These are phyloP conservation scores for Aricia agestis DNA, from an alignment of 1,140 invertebrate genomes.

Conservation along the genomic window DNA sequence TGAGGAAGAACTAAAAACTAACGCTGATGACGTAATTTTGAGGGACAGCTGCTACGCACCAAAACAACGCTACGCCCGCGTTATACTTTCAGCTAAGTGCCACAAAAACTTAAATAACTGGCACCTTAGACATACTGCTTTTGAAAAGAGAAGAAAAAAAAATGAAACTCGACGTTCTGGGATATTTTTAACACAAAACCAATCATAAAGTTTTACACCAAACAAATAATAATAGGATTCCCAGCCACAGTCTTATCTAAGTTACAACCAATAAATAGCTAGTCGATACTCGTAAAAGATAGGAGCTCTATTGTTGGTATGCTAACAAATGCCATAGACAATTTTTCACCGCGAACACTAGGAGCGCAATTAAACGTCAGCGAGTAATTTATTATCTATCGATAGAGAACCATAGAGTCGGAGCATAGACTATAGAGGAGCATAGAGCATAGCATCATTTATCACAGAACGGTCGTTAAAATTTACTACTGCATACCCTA, in stretches of 20 bases:
- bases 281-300: slow-evolving; percentile 18
- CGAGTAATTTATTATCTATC: slow-evolving; percentile 52
- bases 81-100: too few relatives aligned
- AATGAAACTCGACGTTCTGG: too few relatives aligned
- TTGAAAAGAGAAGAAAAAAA: too few relatives aligned
- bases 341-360: slow-evolving; percentile 41
- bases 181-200: too few relatives aligned
- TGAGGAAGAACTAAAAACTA: too few relatives aligned
- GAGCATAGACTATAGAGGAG: background rate
- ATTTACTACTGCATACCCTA: slow-evolving; percentile 1
- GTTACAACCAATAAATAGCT: background rate
- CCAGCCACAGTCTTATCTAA: background rate
- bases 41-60: too few relatives aligned
- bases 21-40: too few relatives aligned
- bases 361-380: slow-evolving; percentile 43
- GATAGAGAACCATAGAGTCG: slow-evolving; percentile 37
- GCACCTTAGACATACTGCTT: too few relatives aligned
- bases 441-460: background rate
- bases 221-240: background rate
- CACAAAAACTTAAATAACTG: too few relatives aligned
- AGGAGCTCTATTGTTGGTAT: slow-evolving; percentile 14
- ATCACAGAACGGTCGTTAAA: slow-evolving; percentile 3
- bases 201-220: background rate
- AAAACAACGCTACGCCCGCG: too few relatives aligned
- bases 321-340: slow-evolving; percentile 21